phyloP scores from a whole-genome alignment of 2,113 vertebrate species.

The Nibea coibor region DNA sequence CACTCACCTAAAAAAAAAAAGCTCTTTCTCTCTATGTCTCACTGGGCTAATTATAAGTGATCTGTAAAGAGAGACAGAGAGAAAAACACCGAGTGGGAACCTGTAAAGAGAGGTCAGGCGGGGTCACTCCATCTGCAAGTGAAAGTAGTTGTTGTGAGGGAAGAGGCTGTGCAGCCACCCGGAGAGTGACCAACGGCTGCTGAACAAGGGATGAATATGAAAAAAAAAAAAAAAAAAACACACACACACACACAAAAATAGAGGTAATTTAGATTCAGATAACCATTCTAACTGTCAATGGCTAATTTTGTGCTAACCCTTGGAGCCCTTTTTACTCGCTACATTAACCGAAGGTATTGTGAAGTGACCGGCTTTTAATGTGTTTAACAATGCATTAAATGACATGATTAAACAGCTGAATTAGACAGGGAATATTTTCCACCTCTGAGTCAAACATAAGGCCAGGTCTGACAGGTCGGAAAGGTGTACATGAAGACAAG shows the following conservation, averaged over 20 bases:
- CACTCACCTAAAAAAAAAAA: slow-evolving; percentile 59
- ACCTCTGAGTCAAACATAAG: slow-evolving; percentile 37
- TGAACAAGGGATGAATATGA: slow-evolving; percentile 7
- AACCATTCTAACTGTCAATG: slow-evolving; percentile 76
- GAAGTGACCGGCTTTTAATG: slow-evolving; percentile 71
- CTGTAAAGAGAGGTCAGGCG: slow-evolving; percentile 49
- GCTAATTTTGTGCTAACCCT: slow-evolving; percentile 74
- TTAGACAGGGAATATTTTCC: slow-evolving; percentile 62
- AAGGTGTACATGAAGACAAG: slow-evolving; percentile 7
- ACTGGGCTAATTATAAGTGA: slow-evolving; percentile 72
- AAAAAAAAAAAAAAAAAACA: background rate
- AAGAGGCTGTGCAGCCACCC: slow-evolving; percentile 7
- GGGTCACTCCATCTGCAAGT: slow-evolving; percentile 56
- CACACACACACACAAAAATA: background rate
- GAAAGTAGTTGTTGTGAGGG: slow-evolving; percentile 34
- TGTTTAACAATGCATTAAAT: slow-evolving; percentile 82
- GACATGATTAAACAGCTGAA: slow-evolving; percentile 72
- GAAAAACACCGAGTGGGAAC: slow-evolving; percentile 44
- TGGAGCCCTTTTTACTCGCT: slow-evolving; percentile 65
- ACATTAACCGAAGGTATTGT: slow-evolving; percentile 75
- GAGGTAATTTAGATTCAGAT: slow-evolving; percentile 61
- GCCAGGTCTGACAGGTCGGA: slow-evolving; percentile 11
- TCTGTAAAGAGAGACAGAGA: slow-evolving; percentile 50
- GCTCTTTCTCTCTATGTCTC: slow-evolving; percentile 38
- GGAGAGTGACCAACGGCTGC: slow-evolving; percentile 12